Evolutionary conservation across 2,797 vertebrate genomes (phyloP).

Genomic region (Mus caroli): DNA sequence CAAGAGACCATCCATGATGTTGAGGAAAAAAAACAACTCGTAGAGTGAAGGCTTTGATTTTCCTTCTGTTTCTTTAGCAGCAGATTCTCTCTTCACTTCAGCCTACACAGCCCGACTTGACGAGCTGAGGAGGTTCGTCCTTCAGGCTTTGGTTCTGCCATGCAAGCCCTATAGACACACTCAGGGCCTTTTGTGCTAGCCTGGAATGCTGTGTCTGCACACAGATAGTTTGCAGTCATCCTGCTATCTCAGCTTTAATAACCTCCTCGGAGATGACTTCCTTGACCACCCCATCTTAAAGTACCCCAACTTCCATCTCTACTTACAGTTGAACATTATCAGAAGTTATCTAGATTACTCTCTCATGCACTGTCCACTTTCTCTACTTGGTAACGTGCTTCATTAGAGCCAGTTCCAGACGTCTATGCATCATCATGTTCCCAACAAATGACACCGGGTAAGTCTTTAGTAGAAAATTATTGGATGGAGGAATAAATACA

Average conservation of each 20-base stretch:
- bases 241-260: neutral
- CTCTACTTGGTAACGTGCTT: neutral
- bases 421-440: neutral
- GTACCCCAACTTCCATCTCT: neutral
- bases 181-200: neutral
- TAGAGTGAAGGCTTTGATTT: neutral
- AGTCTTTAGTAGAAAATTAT: neutral
- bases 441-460: neutral
- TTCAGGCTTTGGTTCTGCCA: neutral
- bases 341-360: neutral
- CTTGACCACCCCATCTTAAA: neutral
- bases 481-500: neutral
- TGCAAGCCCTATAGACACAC: accelerated
- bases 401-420: neutral
- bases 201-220: neutral
- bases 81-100: neutral
- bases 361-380: neutral
- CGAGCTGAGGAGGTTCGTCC: accelerated
- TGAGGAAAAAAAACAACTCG: neutral
- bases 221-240: no score
- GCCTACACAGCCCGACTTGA: neutral
- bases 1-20: neutral
- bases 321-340: neutral
- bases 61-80: neutral
- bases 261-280: neutral